phyloP scores from a whole-genome alignment of 2,113 vertebrate genomes.

The Passer montanus region DNA sequence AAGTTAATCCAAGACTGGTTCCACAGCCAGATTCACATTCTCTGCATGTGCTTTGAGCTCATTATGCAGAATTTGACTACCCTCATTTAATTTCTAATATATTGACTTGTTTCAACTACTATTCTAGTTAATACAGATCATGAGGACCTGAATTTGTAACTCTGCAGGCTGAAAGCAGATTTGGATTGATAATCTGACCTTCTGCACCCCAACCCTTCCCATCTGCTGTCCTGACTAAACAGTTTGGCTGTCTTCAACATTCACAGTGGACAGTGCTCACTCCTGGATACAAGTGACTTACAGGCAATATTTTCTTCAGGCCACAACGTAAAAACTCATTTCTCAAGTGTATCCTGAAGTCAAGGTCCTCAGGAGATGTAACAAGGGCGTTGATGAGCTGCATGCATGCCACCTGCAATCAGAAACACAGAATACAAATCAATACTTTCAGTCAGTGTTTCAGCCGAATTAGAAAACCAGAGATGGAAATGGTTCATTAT shows the following conservation, averaged over 20 bases:
- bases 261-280: background rate
- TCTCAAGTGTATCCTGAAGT: conserved; percentile 98
- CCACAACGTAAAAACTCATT: conserved; percentile 96
- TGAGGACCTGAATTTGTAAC: background rate
- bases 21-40: background rate
- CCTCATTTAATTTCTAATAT: background rate
- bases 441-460: background rate
- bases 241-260: background rate
- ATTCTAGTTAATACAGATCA: background rate
- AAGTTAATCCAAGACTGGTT: background rate
- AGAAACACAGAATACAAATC: background rate
- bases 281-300: conserved; percentile 73
- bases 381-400: conserved; percentile 97
- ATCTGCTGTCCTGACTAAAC: background rate
- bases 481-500: background rate
- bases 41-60: background rate
- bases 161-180: background rate
- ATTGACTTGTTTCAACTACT: background rate
- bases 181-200: background rate
- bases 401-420: conserved; percentile 85
- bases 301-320: conserved; percentile 90
- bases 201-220: background rate
- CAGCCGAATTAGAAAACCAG: background rate
- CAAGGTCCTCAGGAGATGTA: conserved; percentile 94
- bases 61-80: background rate